phyloP scores from a whole-genome alignment of 1,140 invertebrate species.

The Procambarus clarkii region DNA sequence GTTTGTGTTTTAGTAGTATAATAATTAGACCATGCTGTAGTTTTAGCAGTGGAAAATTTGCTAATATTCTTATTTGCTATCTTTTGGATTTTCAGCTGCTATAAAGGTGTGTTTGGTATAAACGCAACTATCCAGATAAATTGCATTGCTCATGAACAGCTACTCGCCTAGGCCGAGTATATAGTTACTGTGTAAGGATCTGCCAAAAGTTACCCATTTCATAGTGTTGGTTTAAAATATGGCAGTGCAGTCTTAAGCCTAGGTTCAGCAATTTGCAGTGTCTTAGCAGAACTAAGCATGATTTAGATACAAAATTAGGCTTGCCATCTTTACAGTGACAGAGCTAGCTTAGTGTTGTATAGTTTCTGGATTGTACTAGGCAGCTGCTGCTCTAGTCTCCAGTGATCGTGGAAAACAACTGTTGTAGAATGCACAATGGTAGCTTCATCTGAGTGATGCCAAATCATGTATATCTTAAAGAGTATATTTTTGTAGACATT shows the following conservation, averaged over 20 bases:
- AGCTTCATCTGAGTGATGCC: conserved; percentile 47
- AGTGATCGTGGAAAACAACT: conserved; percentile 3
- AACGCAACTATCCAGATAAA: conserved; percentile 21
- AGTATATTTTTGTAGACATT: conserved; percentile 63
- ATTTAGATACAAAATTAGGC: background rate
- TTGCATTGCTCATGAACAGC: conserved; percentile 23
- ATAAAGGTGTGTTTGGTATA: conserved; percentile 5
- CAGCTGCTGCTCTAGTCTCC: conserved; percentile 13
- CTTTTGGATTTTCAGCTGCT: background rate
- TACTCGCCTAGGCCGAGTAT: background rate
- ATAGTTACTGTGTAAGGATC: conserved; percentile 13
- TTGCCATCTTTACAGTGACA: background rate
- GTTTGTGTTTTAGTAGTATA: background rate
- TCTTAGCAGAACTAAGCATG: background rate
- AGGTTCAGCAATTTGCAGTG: background rate
- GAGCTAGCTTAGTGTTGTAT: background rate
- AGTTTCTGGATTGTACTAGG: conserved; percentile 21
- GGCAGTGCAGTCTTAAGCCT: background rate
- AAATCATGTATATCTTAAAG: conserved; percentile 51
- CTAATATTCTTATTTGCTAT: background rate
- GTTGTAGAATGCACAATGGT: conserved; percentile 30
- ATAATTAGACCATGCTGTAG: background rate
- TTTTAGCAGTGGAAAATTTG: background rate
- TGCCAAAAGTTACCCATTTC: background rate
- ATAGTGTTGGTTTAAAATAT: background rate